Conservation (phyloP, 2,113 vertebrate species). For the Pachypanchax playfairii region DNA sequence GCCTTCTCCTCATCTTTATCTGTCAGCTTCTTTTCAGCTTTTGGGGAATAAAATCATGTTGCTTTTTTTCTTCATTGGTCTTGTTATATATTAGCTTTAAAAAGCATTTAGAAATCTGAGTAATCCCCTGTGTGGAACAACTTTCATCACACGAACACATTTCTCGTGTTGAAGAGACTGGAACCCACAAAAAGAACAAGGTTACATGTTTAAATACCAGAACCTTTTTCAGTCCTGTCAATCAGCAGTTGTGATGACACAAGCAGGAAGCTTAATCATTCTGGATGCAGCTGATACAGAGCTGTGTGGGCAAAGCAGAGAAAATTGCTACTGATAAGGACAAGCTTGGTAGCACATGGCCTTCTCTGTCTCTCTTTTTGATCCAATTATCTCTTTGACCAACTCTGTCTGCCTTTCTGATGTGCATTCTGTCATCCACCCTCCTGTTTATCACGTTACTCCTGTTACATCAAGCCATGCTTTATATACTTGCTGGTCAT, state of each 20-base stretch:
- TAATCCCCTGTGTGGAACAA: slow-evolving; percentile 29
- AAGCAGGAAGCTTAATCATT: slow-evolving; percentile 47
- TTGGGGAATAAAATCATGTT: not conserved
- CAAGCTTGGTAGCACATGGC: slow-evolving; percentile 38
- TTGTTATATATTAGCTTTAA: slow-evolving; percentile 50
- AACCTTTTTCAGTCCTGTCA: slow-evolving; percentile 71
- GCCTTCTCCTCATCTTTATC: slow-evolving; percentile 1
- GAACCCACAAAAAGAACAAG: slow-evolving; percentile 54
- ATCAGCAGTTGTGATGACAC: slow-evolving; percentile 47
- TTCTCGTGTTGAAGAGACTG: slow-evolving; percentile 52
- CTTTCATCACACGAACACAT: slow-evolving; percentile 15
- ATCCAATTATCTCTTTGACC: slow-evolving; percentile 57
- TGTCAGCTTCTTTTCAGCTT: slow-evolving; percentile 28
- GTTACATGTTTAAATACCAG: slow-evolving; percentile 70
- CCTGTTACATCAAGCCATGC: slow-evolving; percentile 12
- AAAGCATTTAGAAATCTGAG: slow-evolving; percentile 50
- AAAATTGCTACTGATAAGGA: slow-evolving; percentile 69
- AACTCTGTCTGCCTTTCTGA: slow-evolving; percentile 22
- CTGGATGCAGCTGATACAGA: slow-evolving; percentile 60
- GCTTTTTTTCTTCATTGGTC: slow-evolving; percentile 29
- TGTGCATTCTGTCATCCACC: slow-evolving; percentile 23
- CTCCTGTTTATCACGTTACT: slow-evolving; percentile 20
- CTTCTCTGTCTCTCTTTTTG: slow-evolving; percentile 51
- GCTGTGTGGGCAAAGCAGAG: slow-evolving; percentile 44
- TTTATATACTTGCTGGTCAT: slow-evolving; percentile 9